Conservation (phyloP, 2,797 vertebrate species). For the Pseudochromis fuscus region DNA sequence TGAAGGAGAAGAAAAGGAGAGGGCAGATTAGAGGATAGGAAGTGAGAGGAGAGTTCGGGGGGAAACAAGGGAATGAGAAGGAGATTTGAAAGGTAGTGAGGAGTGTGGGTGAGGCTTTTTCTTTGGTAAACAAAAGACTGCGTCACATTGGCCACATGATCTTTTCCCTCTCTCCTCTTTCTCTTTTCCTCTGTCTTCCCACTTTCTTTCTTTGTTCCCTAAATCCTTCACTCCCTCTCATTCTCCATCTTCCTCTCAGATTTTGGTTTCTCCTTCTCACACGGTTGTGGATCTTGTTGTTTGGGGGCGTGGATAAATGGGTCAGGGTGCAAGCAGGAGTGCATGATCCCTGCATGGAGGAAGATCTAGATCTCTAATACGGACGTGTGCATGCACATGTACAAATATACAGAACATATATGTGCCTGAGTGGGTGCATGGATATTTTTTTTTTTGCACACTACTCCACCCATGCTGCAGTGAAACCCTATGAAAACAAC, state of each 20-base stretch:
- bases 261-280: conserved; percentile 47
- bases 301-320: conserved; percentile 70
- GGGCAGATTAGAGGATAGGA: conserved; percentile 50
- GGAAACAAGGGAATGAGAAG: conserved; percentile 44
- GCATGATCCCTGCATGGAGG: conserved; percentile 47
- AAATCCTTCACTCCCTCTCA: conserved; percentile 14
- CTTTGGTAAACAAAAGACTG: conserved; percentile 74
- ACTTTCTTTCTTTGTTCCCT: conserved; percentile 22
- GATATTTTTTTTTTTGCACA: conserved; percentile 28
- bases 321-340: conserved; percentile 73
- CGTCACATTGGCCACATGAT: conserved; percentile 62
- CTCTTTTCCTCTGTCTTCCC: conserved; percentile 9
- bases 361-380: conserved; percentile 27
- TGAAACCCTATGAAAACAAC: conserved; percentile 75
- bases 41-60: conserved; percentile 37
- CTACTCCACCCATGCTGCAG: conserved; percentile 75
- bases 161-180: conserved; percentile 35
- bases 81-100: conserved; percentile 50
- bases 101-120: conserved; percentile 66
- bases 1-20: conserved; percentile 49
- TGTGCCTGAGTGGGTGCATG: conserved; percentile 16
- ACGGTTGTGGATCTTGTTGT: conserved; percentile 62
- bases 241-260: conserved; percentile 35
- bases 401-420: neutral
- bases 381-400: neutral